phyloP scores from a whole-genome alignment of 2,888 invertebrate genomes.

The Hyposoter didymator region DNA sequence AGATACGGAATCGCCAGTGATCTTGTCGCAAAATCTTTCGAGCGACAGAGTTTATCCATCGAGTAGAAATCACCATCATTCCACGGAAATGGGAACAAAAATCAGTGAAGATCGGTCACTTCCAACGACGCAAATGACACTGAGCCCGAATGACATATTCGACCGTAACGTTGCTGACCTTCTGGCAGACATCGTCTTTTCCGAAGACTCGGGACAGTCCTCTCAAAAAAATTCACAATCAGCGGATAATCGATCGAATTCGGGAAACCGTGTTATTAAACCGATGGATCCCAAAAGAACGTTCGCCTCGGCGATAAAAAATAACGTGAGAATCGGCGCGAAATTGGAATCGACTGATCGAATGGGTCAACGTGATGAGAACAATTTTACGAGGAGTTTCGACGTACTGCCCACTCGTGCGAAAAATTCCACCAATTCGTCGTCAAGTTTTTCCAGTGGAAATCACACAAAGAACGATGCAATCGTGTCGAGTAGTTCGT shows the following conservation, averaged over 20 bases:
- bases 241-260: not conserved
- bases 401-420: conserved; percentile 38
- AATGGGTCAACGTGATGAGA: conserved; percentile 17
- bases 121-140: conserved; percentile 9
- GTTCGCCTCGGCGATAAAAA: not conserved
- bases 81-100: not conserved
- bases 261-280: not conserved
- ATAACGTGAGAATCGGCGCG: not conserved
- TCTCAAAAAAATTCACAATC: not conserved
- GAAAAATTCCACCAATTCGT: conserved; percentile 46
- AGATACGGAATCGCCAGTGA: conserved; percentile 12
- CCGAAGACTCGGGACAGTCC: not conserved
- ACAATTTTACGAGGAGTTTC: conserved; percentile 37
- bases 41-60: conserved; percentile 62
- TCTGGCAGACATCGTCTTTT: conserved; percentile 6
- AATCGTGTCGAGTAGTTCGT: conserved; percentile 61
- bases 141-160: conserved; percentile 15
- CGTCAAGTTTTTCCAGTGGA: conserved; percentile 57
- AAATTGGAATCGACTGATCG: conserved; percentile 17
- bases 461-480: conserved; percentile 51
- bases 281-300: conserved; percentile 14
- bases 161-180: conserved; percentile 16
- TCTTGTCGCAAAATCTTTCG: conserved; percentile 63
- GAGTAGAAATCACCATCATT: not conserved
- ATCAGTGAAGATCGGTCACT: not conserved